Evolutionary conservation across 2,113 vertebrate species (phyloP).

Genomic region (Cyanoderma ruficeps): DNA sequence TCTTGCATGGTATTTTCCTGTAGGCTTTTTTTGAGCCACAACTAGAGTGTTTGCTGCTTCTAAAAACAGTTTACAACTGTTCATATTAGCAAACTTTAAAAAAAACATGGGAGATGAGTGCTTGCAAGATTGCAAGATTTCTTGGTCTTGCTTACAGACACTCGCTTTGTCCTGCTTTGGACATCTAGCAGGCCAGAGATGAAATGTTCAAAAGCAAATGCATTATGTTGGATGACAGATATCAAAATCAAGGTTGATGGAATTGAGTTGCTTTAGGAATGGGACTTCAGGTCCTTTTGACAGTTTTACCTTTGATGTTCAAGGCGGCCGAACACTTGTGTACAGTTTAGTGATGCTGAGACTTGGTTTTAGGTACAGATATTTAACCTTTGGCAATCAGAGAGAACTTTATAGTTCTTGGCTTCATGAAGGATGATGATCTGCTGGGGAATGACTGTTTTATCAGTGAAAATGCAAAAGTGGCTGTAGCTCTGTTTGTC

Average conservation of each 20-base stretch:
- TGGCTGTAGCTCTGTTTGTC: conserved; percentile 20
- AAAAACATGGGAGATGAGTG: background rate
- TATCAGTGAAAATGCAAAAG: conserved; percentile 41
- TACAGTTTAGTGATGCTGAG: background rate
- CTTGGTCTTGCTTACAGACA: background rate
- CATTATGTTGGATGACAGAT: background rate
- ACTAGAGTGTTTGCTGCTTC: background rate
- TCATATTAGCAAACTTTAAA: background rate
- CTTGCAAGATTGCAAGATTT: background rate
- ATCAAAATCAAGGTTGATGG: background rate
- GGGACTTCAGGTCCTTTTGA: background rate
- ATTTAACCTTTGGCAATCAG: background rate
- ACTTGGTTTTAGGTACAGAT: background rate
- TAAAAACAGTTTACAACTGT: background rate
- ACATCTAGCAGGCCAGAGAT: background rate
- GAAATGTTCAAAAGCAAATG: background rate
- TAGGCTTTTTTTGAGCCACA: background rate
- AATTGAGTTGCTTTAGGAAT: background rate
- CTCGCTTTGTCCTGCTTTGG: background rate
- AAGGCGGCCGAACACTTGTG: background rate
- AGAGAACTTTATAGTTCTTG: background rate
- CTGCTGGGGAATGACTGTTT: background rate
- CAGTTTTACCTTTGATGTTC: background rate
- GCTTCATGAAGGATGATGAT: background rate
- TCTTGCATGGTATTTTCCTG: background rate